These are phyloP conservation scores for Argya squamiceps DNA, from an alignment of 2,797 vertebrate genomes.

Conservation along the genomic window DNA sequence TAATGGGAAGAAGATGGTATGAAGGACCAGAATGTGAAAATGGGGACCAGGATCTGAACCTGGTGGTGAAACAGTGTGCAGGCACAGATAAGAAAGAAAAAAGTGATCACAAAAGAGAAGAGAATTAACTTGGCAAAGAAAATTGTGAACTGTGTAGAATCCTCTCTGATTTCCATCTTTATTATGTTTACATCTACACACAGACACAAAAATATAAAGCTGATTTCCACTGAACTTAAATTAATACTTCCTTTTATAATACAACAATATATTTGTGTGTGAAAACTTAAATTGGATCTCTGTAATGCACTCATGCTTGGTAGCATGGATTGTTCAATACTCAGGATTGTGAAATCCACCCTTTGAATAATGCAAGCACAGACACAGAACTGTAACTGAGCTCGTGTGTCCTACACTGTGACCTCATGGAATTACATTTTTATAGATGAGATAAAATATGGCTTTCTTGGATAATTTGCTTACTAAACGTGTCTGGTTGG, in stretches of 20 bases:
- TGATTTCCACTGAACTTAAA: background rate
- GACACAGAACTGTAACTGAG: background rate
- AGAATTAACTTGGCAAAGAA: background rate
- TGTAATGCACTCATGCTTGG: background rate
- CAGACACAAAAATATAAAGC: background rate
- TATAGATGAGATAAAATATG: background rate
- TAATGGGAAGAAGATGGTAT: background rate
- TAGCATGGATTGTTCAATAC: background rate
- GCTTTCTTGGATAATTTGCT: background rate
- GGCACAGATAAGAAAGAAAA: background rate
- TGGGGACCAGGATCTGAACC: background rate
- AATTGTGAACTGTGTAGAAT: background rate
- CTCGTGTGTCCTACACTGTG: background rate
- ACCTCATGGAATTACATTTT: background rate
- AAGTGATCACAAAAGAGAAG: background rate
- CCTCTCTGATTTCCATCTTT: background rate
- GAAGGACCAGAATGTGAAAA: background rate
- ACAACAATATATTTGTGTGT: background rate
- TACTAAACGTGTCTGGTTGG: background rate
- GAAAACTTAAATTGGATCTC: background rate
- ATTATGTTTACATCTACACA: background rate
- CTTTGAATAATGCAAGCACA: background rate
- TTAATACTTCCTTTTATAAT: background rate
- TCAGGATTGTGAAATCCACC: background rate
- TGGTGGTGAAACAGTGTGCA: background rate